Percentiles rank a stretch among this genome's conserved stretches.
Conservation (phyloP, 2,888 invertebrate genomes). For the Graphium colonna region DNA sequence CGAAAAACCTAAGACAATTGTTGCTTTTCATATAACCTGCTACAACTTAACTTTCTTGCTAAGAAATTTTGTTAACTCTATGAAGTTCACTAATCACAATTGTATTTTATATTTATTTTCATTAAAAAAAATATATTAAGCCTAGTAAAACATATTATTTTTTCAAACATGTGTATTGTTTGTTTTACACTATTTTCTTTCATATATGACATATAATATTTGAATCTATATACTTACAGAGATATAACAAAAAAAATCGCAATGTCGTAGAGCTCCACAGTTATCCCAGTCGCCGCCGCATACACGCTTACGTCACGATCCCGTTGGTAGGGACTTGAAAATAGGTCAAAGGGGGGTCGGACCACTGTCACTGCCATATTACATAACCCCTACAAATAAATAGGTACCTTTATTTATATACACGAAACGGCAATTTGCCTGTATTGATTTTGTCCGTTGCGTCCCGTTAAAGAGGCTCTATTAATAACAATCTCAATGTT, state of each 20-base stretch:
- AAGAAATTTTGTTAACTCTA: too few relatives aligned
- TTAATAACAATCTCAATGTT: neutral
- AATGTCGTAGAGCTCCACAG: conserved; percentile 6
- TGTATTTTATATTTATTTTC: too few relatives aligned
- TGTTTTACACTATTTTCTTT: too few relatives aligned
- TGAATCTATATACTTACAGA: too few relatives aligned
- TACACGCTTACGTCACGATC: conserved; percentile 61
- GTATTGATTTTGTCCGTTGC: conserved; percentile 6
- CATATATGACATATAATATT: too few relatives aligned
- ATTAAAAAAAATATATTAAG: too few relatives aligned
- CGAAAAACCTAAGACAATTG: neutral
- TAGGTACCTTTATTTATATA: conserved; percentile 10
- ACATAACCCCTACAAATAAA: conserved; percentile 26
- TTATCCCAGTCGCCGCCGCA: conserved; percentile 22
- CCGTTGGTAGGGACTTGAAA: conserved; percentile 64
- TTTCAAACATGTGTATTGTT: too few relatives aligned
- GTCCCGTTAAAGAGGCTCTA: neutral
- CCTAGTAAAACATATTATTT: too few relatives aligned
- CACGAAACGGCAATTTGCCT: conserved; percentile 1
- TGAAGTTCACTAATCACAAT: too few relatives aligned
- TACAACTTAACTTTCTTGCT: too few relatives aligned
- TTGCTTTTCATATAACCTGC: neutral
- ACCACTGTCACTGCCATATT: conserved; percentile 68
- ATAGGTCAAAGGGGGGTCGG: conserved; percentile 75
- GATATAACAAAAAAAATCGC: neutral